These are phyloP conservation scores for Trissoscelio sp. DNA, from an alignment of 2,888 invertebrate genomes.

Conservation along the genomic window DNA sequence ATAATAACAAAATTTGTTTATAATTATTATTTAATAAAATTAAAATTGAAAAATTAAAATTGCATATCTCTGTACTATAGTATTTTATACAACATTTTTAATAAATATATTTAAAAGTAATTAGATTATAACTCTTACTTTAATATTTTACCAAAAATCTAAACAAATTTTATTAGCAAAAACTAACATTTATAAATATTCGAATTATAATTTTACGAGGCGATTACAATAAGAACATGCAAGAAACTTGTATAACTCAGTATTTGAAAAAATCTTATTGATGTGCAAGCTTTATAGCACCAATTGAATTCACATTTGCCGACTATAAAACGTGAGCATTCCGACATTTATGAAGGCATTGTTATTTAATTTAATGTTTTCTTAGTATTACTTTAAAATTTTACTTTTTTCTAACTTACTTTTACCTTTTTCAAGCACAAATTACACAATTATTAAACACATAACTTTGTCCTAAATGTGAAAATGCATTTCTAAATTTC, in stretches of 20 bases:
- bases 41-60: too few relatives aligned
- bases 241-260: neutral
- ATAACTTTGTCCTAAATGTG: too few relatives aligned
- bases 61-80: too few relatives aligned
- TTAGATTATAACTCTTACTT: too few relatives aligned
- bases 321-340: conserved; percentile 16
- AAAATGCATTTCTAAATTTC: neutral
- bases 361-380: conserved; percentile 27
- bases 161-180: too few relatives aligned
- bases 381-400: neutral
- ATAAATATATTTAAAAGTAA: too few relatives aligned
- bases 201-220: too few relatives aligned
- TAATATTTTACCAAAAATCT: too few relatives aligned
- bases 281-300: conserved; percentile 8
- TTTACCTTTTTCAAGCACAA: neutral
- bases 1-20: too few relatives aligned
- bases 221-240: neutral
- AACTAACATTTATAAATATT: too few relatives aligned
- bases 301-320: conserved; percentile 19
- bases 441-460: neutral
- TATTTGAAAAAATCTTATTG: conserved; percentile 16
- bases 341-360: conserved; percentile 19
- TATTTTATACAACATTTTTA: too few relatives aligned
- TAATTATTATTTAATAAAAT: too few relatives aligned
- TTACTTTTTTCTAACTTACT: neutral